Percentiles rank a stretch among this genome's conserved stretches.
phyloP scores from a whole-genome alignment of 2,888 invertebrate species.

The Eilema caniola region DNA sequence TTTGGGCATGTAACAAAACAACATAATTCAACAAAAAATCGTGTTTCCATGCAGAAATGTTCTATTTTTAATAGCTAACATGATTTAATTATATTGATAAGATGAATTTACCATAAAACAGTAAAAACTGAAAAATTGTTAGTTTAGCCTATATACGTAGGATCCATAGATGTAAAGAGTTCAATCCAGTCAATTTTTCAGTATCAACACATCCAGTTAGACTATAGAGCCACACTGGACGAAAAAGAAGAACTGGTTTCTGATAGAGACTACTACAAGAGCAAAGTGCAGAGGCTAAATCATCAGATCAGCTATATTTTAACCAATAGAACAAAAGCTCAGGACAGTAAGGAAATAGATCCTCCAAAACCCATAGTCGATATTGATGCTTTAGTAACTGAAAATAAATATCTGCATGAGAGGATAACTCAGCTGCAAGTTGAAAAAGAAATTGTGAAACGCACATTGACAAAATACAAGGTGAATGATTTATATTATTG shows the following conservation, averaged over 20 bases:
- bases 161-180: too few relatives aligned
- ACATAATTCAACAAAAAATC: too few relatives aligned
- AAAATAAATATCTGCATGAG: constrained; percentile 95
- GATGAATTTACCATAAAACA: too few relatives aligned
- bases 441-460: constrained; percentile 92
- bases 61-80: too few relatives aligned
- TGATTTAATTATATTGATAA: too few relatives aligned
- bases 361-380: constrained; percentile 88
- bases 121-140: too few relatives aligned
- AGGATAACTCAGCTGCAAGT: constrained; percentile 92
- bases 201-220: constrained; percentile 91
- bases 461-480: constrained; percentile 92
- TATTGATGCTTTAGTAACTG: constrained; percentile 92
- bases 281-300: constrained; percentile 93
- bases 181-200: constrained; percentile 59
- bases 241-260: constrained; percentile 94
- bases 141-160: too few relatives aligned
- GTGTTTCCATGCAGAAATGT: too few relatives aligned
- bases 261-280: constrained; percentile 94
- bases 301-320: constrained; percentile 90
- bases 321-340: constrained; percentile 79
- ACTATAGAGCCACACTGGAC: constrained; percentile 92
- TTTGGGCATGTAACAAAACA: too few relatives aligned
- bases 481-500: too few relatives aligned
- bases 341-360: constrained; percentile 60